Percentiles rank a stretch among this genome's conserved stretches.
These are phyloP conservation scores for Leptocoma aspasia DNA, from an alignment of 2,113 vertebrate genomes.

Conservation along the genomic window DNA sequence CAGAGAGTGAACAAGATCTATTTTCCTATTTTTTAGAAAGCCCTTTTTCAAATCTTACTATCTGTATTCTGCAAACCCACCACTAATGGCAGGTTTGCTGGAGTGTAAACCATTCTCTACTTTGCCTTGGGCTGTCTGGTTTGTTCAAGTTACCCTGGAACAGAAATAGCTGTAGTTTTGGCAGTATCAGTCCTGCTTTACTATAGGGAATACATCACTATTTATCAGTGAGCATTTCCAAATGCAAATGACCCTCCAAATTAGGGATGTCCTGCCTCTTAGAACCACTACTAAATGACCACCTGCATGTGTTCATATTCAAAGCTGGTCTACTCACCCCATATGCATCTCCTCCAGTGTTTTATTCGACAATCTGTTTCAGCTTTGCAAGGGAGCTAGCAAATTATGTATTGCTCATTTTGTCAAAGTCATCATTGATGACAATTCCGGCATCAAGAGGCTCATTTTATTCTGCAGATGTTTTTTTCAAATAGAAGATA, in stretches of 20 bases:
- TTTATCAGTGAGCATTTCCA: conserved; percentile 71
- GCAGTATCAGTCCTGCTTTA: conserved; percentile 62
- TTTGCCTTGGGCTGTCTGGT: conserved; percentile 70
- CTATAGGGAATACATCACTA: conserved; percentile 66
- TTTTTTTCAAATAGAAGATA: conserved; percentile 77
- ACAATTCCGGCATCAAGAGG: conserved; percentile 83
- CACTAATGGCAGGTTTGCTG: conserved; percentile 61
- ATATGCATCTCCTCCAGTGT: conserved; percentile 79
- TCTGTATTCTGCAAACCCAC: conserved; percentile 60
- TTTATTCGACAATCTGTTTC: conserved; percentile 82
- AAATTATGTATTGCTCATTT: conserved; percentile 83
- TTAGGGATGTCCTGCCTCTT: conserved; percentile 77
- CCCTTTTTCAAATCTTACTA: conserved; percentile 54
- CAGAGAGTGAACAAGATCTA: background rate
- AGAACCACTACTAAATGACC: conserved; percentile 70
- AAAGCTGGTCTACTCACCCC: conserved; percentile 71
- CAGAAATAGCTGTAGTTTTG: conserved; percentile 71
- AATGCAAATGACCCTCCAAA: conserved; percentile 78
- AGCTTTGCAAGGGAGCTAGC: conserved; percentile 75
- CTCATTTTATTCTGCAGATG: conserved; percentile 82
- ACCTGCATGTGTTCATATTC: conserved; percentile 75
- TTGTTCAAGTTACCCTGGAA: conserved; percentile 66
- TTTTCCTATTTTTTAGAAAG: conserved; percentile 1
- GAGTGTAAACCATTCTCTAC: conserved; percentile 56
- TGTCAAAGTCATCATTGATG: conserved; percentile 83